phyloP scores from a whole-genome alignment of 2,888 invertebrate genomes.

The Hydrotaea cyrtoneurina region DNA sequence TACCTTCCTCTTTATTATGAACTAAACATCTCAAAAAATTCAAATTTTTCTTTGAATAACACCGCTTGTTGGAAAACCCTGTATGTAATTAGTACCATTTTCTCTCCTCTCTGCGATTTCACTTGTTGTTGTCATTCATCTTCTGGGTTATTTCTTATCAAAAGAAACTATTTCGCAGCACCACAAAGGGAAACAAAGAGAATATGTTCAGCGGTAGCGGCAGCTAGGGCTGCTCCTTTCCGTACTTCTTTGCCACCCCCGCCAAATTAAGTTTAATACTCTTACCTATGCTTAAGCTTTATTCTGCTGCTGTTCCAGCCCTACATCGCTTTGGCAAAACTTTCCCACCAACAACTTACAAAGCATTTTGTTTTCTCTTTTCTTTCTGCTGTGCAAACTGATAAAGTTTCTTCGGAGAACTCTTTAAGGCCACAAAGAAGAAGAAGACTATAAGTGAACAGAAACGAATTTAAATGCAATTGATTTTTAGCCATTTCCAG shows the following conservation, averaged over 20 bases:
- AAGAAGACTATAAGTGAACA: neutral
- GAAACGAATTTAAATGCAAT: neutral
- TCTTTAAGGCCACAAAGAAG: neutral
- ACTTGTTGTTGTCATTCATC: no score
- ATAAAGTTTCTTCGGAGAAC: conserved; percentile 16
- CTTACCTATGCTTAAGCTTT: neutral
- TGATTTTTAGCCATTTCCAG: conserved; percentile 21
- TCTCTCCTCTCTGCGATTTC: no score
- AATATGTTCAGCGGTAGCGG: neutral
- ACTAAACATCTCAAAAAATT: no score
- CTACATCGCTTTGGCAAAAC: neutral
- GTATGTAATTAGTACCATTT: no score
- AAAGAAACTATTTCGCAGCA: conserved; percentile 15
- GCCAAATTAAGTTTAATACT: neutral
- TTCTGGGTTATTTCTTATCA: neutral
- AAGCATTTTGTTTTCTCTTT: neutral
- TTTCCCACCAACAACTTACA: neutral
- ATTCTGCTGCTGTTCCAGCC: neutral
- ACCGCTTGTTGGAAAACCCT: no score
- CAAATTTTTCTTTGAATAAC: no score
- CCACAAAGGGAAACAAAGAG: neutral
- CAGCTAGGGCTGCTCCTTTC: neutral
- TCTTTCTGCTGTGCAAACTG: neutral
- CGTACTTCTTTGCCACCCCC: neutral
- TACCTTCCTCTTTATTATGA: no score